Conservation (phyloP, 2,113 vertebrate genomes). For the Zapornia atra region DNA sequence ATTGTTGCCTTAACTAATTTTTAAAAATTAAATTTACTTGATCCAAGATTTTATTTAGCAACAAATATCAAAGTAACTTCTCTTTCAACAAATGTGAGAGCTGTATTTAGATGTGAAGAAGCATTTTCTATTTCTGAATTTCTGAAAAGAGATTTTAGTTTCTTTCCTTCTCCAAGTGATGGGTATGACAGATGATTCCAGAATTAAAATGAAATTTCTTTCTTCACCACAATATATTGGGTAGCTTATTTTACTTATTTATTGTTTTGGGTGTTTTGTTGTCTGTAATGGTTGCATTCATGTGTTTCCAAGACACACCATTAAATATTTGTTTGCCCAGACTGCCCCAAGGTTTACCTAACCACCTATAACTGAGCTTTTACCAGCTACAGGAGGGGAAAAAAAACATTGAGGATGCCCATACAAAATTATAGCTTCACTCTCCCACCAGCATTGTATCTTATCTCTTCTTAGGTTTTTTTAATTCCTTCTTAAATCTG, state of each 20-base stretch:
- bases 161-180: slow-evolving; percentile 14
- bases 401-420: not conserved
- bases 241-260: not conserved
- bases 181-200: not conserved
- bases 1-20: slow-evolving; percentile 75
- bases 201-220: not conserved
- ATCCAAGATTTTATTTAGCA: slow-evolving; percentile 80
- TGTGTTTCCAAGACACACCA: not conserved
- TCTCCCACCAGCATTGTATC: not conserved
- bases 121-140: slow-evolving; percentile 50
- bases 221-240: not conserved
- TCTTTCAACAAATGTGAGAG: slow-evolving; percentile 71
- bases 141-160: slow-evolving; percentile 64
- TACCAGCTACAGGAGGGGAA: not conserved
- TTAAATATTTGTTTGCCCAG: not conserved
- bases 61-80: slow-evolving; percentile 79
- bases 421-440: not conserved
- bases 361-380: not conserved
- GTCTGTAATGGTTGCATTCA: not conserved
- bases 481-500: not conserved
- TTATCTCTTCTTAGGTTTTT: not conserved
- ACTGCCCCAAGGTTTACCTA: not conserved
- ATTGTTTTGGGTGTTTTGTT: accelerated
- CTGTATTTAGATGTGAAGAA: slow-evolving; percentile 68
- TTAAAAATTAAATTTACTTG: slow-evolving; percentile 72